Evolutionary conservation across 2,888 invertebrate genomes (phyloP).

Genomic region (Cheilosia scutellata): DNA sequence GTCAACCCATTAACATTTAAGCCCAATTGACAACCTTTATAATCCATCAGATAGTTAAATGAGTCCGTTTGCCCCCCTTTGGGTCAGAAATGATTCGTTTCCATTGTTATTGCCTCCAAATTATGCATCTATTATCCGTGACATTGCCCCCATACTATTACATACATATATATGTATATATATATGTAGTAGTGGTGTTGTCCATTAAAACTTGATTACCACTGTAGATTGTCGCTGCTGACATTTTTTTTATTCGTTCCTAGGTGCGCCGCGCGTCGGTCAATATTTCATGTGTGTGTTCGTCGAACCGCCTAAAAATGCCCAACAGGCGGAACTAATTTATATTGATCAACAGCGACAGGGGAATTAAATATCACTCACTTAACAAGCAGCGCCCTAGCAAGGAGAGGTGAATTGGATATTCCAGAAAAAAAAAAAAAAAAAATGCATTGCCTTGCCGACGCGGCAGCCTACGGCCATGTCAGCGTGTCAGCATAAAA

Average conservation of each 20-base stretch:
- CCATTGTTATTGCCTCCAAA: constrained; percentile 44
- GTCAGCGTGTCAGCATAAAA: constrained; percentile 77
- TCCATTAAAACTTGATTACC: constrained; percentile 67
- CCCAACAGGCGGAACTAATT: constrained; percentile 75
- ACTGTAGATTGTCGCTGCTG: constrained; percentile 43
- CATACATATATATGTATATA: constrained; percentile 53
- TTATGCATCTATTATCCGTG: too few relatives aligned
- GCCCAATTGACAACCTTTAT: constrained; percentile 33
- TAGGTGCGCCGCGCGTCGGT: constrained; percentile 12
- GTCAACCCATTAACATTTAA: constrained; percentile 39
- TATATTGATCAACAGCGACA: constrained; percentile 72
- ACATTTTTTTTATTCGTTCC: not conserved
- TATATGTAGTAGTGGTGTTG: constrained; percentile 35
- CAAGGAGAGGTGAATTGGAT: not conserved
- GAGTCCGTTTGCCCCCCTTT: not conserved
- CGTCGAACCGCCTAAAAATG: constrained; percentile 72
- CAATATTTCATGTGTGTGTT: constrained; percentile 59
- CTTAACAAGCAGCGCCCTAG: constrained; percentile 55
- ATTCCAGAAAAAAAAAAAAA: not conserved
- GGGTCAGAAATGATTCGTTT: constrained; percentile 35
- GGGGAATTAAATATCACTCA: constrained; percentile 73
- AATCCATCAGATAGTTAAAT: constrained; percentile 42
- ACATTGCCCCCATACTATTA: constrained; percentile 17
- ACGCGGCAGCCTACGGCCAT: constrained; percentile 66
- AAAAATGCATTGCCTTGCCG: constrained; percentile 19